Percentiles rank a stretch among this genome's conserved stretches.
Evolutionary conservation across 2,113 vertebrate genomes (phyloP).

Genomic region (Lycaon pictus): DNA sequence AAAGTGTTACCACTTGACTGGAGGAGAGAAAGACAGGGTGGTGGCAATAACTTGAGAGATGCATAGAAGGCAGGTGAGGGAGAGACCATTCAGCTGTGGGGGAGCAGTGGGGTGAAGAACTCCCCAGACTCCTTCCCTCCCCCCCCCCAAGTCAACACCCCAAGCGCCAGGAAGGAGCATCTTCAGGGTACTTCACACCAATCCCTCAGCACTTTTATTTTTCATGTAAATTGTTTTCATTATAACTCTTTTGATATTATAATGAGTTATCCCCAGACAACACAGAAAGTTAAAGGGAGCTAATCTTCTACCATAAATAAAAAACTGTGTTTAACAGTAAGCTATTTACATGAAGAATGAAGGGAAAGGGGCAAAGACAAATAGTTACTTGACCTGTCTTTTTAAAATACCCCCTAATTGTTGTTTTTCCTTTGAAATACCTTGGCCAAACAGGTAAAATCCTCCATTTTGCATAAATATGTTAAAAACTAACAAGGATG

Average conservation of each 20-base stretch:
- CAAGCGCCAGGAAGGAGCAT: background rate
- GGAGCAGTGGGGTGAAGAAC: background rate
- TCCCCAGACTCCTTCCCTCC: background rate
- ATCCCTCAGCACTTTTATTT: background rate
- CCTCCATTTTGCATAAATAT: background rate
- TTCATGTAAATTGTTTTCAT: background rate
- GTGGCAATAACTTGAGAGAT: background rate
- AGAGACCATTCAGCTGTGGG: accelerated
- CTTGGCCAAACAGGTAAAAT: constrained; percentile 4
- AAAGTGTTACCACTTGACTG: background rate
- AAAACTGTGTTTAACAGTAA: constrained; percentile 22
- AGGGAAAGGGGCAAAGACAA: background rate
- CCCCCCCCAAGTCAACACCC: background rate
- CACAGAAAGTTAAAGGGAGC: background rate
- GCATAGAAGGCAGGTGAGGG: background rate
- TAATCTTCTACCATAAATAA: background rate
- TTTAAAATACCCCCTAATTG: background rate
- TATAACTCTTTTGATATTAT: background rate
- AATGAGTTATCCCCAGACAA: background rate
- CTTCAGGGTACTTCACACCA: background rate
- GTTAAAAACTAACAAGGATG: constrained; percentile 36
- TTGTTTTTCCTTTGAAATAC: constrained; percentile 61
- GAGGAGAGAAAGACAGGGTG: no score
- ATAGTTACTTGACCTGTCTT: background rate
- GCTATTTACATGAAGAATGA: background rate